Evolutionary conservation across 2,888 invertebrate genomes (phyloP).

Genomic region (Cheilosia scutellata): DNA sequence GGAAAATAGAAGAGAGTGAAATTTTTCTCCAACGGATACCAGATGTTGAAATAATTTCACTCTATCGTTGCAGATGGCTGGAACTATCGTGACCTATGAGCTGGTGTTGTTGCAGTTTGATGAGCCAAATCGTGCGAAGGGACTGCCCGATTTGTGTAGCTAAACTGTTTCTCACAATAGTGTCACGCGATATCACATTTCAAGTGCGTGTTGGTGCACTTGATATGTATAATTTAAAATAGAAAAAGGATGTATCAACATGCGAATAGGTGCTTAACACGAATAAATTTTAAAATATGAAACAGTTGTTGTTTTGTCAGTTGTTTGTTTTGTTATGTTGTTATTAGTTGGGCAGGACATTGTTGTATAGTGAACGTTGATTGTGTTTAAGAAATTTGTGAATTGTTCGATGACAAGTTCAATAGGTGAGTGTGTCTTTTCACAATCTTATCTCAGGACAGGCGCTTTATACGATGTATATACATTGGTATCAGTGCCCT

Average conservation of each 20-base stretch:
- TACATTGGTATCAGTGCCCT: too few species aligned
- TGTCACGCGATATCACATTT: conserved; percentile 29
- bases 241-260: conserved; percentile 16
- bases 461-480: too few species aligned
- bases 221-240: conserved; percentile 4
- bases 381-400: not conserved
- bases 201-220: conserved; percentile 8
- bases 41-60: conserved; percentile 3
- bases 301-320: not conserved
- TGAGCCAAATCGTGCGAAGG: conserved; percentile 81
- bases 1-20: conserved; percentile 73
- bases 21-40: conserved; percentile 64
- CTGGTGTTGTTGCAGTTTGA: conserved; percentile 88
- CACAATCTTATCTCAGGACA: too few species aligned
- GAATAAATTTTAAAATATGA: conserved; percentile 45
- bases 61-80: conserved; percentile 85
- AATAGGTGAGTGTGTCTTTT: conserved; percentile 42
- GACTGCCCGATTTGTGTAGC: conserved; percentile 80
- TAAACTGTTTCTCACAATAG: not conserved
- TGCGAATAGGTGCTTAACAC: conserved; percentile 42
- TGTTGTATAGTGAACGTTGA: not conserved
- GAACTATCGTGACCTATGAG: conserved; percentile 88
- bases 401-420: conserved; percentile 35
- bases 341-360: conserved; percentile 2
- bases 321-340: not conserved